Percentiles rank a stretch among this genome's conserved stretches.
These are phyloP conservation scores for Hippocampus guttulatus DNA, from an alignment of 2,113 vertebrate genomes.

Conservation along the genomic window DNA sequence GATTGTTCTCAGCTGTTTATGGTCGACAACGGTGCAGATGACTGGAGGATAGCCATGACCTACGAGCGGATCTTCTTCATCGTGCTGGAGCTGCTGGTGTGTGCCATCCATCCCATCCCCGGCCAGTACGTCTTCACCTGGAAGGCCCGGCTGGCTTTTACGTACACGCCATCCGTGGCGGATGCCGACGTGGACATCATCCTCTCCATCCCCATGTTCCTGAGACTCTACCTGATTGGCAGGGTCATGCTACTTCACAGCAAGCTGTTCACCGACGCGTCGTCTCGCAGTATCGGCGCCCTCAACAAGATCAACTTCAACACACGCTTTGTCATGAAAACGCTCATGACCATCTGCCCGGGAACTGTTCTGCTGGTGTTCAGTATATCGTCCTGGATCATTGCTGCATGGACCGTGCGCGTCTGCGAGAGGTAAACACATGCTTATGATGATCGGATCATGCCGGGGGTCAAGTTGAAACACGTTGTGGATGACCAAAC, in stretches of 20 bases:
- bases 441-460: conserved; percentile 40
- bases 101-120: conserved; percentile 89
- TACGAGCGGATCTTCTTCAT: conserved; percentile 88
- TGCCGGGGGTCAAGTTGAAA: conserved; percentile 27
- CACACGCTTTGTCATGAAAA: conserved; percentile 94
- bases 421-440: conserved; percentile 86
- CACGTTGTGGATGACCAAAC: conserved; percentile 37
- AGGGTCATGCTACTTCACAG: conserved; percentile 91
- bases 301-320: conserved; percentile 94
- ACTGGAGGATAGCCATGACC: conserved; percentile 95
- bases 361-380: conserved; percentile 90
- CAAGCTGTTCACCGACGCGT: conserved; percentile 90
- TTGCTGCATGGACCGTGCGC: conserved; percentile 91
- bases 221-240: conserved; percentile 90
- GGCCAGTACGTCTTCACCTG: conserved; percentile 90
- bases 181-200: conserved; percentile 88
- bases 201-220: conserved; percentile 92
- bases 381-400: conserved; percentile 94
- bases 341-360: conserved; percentile 92
- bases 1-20: conserved; percentile 81
- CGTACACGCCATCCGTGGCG: conserved; percentile 80
- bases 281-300: conserved; percentile 83
- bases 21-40: conserved; percentile 92
- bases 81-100: conserved; percentile 86
- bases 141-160: conserved; percentile 87